These are phyloP conservation scores for Cordilura impudica DNA, from an alignment of 2,888 invertebrate genomes.

Conservation along the genomic window DNA sequence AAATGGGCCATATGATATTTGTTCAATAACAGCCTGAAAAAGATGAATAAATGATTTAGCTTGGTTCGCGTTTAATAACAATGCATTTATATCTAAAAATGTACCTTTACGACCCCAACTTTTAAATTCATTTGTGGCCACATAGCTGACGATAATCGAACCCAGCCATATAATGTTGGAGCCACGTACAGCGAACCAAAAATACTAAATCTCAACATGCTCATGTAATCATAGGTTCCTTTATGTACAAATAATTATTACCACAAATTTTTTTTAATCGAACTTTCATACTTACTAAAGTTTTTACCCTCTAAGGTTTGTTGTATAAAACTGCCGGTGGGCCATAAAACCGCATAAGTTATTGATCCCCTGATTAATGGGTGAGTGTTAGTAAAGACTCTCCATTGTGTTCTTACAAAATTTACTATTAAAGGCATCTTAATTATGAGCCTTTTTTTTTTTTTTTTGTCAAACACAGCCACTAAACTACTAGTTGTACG, in stretches of 20 bases:
- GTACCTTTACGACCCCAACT: constrained; percentile 85
- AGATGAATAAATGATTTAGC: not conserved
- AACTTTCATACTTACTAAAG: constrained; percentile 78
- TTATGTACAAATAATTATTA: not conserved
- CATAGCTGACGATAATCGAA: constrained; percentile 84
- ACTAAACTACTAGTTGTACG: too few species aligned
- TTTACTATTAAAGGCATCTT: constrained; percentile 54
- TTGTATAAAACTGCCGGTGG: constrained; percentile 85
- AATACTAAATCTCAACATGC: constrained; percentile 84
- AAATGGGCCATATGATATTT: constrained; percentile 86
- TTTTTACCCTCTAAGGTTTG: constrained; percentile 84
- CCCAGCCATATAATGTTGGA: constrained; percentile 88
- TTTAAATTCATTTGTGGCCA: constrained; percentile 86
- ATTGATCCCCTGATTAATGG: constrained; percentile 81
- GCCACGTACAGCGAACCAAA: constrained; percentile 89
- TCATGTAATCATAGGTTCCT: constrained; percentile 83
- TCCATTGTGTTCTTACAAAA: constrained; percentile 62
- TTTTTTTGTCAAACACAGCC: not conserved
- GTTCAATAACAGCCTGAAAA: constrained; percentile 83
- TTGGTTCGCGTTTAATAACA: too few species aligned
- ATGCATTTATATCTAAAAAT: too few species aligned
- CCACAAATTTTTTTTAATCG: not conserved
- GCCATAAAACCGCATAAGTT: constrained; percentile 85
- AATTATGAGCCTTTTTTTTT: not conserved
- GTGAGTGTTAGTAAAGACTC: constrained; percentile 66